Conservation (phyloP, 1,140 invertebrate genomes). For the Polyergus mexicanus region DNA sequence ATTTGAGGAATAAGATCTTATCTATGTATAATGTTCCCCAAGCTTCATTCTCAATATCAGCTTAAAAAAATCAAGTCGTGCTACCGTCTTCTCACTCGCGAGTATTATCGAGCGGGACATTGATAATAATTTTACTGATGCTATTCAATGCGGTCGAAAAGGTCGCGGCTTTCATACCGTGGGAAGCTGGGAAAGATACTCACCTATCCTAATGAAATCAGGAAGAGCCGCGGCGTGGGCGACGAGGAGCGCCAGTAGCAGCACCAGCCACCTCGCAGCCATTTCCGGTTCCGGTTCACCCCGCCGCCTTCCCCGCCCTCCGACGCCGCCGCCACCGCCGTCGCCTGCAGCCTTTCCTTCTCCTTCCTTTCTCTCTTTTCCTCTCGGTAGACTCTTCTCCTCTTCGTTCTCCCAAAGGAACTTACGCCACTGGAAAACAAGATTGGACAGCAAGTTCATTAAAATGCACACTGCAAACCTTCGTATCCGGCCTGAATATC, state of each 20-base stretch:
- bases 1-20: constrained; percentile 28
- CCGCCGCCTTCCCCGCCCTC: constrained; percentile 61
- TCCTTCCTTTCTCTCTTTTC: constrained; percentile 20
- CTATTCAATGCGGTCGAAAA: constrained; percentile 52
- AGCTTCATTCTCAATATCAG: constrained; percentile 10
- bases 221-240: constrained; percentile 81
- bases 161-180: constrained; percentile 58
- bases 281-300: constrained; percentile 79
- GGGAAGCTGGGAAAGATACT: constrained; percentile 75
- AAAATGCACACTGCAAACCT: constrained; percentile 75
- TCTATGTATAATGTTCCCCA: constrained; percentile 43
- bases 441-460: constrained; percentile 76
- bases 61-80: background rate
- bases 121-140: constrained; percentile 61
- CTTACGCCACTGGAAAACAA: constrained; percentile 77
- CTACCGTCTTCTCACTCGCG: background rate
- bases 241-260: constrained; percentile 80
- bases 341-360: constrained; percentile 22
- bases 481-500: constrained; percentile 69
- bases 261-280: constrained; percentile 81
- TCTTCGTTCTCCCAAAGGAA: constrained; percentile 60
- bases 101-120: constrained; percentile 46
- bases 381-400: background rate
- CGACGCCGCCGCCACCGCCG: constrained; percentile 52
- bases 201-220: constrained; percentile 85